These are phyloP conservation scores for Ormyrus nitidulus DNA, from an alignment of 2,888 invertebrate genomes.

Conservation along the genomic window DNA sequence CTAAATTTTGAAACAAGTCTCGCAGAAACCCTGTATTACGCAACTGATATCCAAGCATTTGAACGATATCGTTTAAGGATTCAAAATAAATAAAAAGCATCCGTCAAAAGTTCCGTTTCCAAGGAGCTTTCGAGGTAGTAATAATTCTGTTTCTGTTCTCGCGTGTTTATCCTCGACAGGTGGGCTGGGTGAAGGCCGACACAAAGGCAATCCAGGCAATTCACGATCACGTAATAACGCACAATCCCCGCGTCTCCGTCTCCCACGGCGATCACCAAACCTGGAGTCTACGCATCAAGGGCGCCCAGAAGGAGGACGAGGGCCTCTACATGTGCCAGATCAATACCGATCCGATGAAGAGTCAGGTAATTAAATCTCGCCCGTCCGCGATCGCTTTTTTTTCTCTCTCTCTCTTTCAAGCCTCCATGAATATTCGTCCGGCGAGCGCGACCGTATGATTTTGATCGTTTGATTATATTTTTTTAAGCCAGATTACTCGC, in stretches of 20 bases:
- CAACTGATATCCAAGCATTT: neutral
- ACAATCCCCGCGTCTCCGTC: constrained; percentile 90
- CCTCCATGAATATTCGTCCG: neutral
- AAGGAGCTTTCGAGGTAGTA: too few species aligned
- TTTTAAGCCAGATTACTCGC: constrained; percentile 19
- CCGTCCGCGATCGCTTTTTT: neutral
- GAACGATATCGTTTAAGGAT: neutral
- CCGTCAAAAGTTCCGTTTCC: too few species aligned
- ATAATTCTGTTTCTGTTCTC: too few species aligned
- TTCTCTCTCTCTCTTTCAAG: neutral
- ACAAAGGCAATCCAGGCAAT: constrained; percentile 95
- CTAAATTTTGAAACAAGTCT: too few species aligned
- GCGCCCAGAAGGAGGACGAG: constrained; percentile 90
- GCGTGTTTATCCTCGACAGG: constrained; percentile 77
- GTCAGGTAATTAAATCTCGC: constrained; percentile 81
- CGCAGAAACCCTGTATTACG: neutral
- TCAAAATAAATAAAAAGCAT: neutral
- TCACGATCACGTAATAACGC: constrained; percentile 93
- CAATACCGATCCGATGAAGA: constrained; percentile 96
- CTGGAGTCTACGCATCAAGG: constrained; percentile 93
- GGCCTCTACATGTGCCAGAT: constrained; percentile 97
- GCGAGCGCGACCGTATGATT: neutral
- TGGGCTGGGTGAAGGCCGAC: constrained; percentile 95
- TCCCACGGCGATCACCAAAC: constrained; percentile 90
- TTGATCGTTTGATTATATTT: constrained; percentile 11